Conservation (phyloP, 2,797 vertebrate genomes). For the Tamandua tetradactyla region DNA sequence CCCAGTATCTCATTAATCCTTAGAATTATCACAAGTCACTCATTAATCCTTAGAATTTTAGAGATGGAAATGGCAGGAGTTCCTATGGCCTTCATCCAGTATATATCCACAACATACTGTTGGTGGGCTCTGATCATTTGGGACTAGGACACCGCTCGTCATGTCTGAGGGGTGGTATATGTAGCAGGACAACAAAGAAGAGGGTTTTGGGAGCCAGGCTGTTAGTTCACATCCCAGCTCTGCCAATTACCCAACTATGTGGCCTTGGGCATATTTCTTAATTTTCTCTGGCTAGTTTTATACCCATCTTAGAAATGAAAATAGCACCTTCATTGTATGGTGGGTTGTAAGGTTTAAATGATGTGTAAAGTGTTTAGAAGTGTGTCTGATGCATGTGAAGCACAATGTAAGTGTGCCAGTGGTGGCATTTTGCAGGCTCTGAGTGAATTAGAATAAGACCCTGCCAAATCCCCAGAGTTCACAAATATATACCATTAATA, state of each 20-base stretch:
- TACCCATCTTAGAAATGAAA: too few species aligned
- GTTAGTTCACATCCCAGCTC: neutral
- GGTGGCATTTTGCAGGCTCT: neutral
- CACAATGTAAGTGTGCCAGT: neutral
- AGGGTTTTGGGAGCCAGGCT: neutral
- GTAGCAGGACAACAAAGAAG: too few species aligned
- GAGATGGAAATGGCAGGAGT: neutral
- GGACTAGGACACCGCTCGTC: neutral
- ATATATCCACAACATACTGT: neutral
- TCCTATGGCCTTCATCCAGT: neutral
- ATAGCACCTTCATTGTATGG: neutral
- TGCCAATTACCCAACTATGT: neutral
- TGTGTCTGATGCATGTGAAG: neutral
- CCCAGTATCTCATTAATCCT: neutral
- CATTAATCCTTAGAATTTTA: neutral
- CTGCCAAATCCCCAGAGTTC: neutral
- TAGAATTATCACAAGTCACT: neutral
- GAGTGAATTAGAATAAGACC: neutral
- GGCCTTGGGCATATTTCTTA: neutral
- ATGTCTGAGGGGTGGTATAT: neutral
- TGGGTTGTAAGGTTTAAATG: neutral
- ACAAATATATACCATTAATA: neutral
- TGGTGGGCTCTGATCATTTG: neutral
- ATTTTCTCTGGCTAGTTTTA: neutral
- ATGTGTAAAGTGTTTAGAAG: neutral